These are phyloP conservation scores for Carcharodon carcharias DNA, from an alignment of 2,797 vertebrate genomes.

Conservation along the genomic window DNA sequence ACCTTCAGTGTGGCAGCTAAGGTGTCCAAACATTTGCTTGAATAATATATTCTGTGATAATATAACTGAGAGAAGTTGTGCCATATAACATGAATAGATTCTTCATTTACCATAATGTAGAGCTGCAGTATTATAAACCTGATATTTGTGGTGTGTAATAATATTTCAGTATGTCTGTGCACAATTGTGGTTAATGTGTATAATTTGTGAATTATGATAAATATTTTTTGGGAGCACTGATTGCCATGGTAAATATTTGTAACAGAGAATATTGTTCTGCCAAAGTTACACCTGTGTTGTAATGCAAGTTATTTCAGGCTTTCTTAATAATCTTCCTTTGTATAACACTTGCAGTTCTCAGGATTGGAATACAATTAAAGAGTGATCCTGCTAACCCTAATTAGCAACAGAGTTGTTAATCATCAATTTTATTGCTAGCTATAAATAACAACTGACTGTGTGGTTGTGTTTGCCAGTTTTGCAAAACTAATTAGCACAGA, in stretches of 20 bases:
- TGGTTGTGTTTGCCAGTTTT: background rate
- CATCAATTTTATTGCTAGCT: slow-evolving; percentile 11
- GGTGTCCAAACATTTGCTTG: background rate
- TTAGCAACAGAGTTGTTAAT: slow-evolving; percentile 1
- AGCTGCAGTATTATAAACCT: background rate
- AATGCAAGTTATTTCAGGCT: slow-evolving; percentile 3
- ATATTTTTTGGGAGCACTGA: background rate
- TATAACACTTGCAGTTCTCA: slow-evolving; percentile 2
- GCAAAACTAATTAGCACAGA: background rate
- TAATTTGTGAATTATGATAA: background rate
- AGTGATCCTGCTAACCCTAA: background rate
- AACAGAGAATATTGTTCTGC: background rate
- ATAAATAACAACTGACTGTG: background rate
- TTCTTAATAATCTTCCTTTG: background rate
- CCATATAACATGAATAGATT: background rate
- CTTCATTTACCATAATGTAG: background rate
- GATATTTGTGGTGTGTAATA: slow-evolving; percentile 9
- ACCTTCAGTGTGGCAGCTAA: slow-evolving; percentile 29
- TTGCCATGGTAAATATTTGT: slow-evolving; percentile 2
- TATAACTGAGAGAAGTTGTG: background rate
- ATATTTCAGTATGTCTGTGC: slow-evolving; percentile 6
- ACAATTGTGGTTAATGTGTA: background rate
- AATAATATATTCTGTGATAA: background rate
- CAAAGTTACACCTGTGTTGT: background rate
- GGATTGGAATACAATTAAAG: background rate